Conservation (phyloP, 2,888 invertebrate species). For the Drosophila robusta region DNA sequence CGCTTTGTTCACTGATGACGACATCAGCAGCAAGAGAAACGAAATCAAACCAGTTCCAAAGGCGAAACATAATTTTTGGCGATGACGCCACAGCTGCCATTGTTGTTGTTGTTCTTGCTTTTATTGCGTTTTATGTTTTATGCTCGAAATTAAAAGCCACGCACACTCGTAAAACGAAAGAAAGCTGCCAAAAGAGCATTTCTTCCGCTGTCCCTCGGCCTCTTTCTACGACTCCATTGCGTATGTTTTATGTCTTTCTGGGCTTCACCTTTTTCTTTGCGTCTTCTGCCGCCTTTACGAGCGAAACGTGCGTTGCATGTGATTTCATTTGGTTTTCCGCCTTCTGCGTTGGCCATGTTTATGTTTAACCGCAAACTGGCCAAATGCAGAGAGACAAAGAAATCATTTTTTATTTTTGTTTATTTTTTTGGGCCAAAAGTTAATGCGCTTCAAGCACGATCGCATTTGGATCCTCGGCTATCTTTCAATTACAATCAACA, state of each 20-base stretch:
- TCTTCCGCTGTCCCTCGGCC: constrained; percentile 1
- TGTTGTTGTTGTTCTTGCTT: constrained; percentile 27
- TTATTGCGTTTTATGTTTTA: constrained; percentile 70
- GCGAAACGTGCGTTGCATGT: constrained; percentile 74
- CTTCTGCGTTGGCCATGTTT: constrained; percentile 24
- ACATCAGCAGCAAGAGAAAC: constrained; percentile 59
- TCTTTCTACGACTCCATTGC: neutral
- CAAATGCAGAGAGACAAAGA: constrained; percentile 35
- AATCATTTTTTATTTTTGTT: constrained; percentile 9
- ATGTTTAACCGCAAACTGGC: constrained; percentile 59
- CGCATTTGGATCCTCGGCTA: constrained; percentile 29
- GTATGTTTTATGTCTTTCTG: constrained; percentile 26
- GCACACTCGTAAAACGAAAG: constrained; percentile 55
- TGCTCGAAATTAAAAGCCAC: constrained; percentile 66
- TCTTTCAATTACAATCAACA: constrained; percentile 66
- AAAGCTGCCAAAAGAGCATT: constrained; percentile 55
- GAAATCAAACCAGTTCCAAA: constrained; percentile 67
- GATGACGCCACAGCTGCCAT: constrained; percentile 75
- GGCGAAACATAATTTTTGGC: constrained; percentile 63
- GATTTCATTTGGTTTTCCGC: constrained; percentile 72
- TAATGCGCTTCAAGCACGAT: constrained; percentile 68
- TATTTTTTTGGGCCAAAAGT: constrained; percentile 61
- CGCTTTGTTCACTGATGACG: constrained; percentile 45
- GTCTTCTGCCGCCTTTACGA: constrained; percentile 58
- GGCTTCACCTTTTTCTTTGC: constrained; percentile 14